Percentiles rank a stretch among this genome's conserved stretches.
phyloP scores from a whole-genome alignment of 1,140 invertebrate species.

The Hycleus cichorii region DNA sequence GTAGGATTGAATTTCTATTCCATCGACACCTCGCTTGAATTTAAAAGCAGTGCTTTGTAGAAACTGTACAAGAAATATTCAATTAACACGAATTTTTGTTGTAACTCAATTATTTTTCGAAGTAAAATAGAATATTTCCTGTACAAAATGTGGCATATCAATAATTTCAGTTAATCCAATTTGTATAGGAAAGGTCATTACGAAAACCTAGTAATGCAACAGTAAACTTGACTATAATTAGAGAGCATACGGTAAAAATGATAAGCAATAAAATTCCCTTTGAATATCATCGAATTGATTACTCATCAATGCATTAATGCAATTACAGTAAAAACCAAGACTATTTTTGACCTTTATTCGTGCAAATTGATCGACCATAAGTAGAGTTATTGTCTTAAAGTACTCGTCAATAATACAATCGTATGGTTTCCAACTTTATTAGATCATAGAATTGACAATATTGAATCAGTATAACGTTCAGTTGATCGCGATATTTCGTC shows the following conservation, averaged over 20 bases:
- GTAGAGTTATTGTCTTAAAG: too few species aligned
- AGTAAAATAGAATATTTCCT: slow-evolving; percentile 22
- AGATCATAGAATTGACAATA: slow-evolving; percentile 1
- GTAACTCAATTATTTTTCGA: neutral
- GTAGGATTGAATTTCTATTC: slow-evolving; percentile 27
- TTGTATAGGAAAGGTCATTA: slow-evolving; percentile 3
- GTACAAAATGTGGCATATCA: slow-evolving; percentile 37
- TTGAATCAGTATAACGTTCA: neutral
- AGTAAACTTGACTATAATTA: too few species aligned
- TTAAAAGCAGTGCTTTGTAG: slow-evolving; percentile 24
- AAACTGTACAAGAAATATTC: slow-evolving; percentile 23
- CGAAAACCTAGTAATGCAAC: slow-evolving; percentile 2
- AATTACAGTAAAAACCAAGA: too few species aligned
- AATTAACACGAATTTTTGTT: neutral
- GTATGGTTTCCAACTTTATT: slow-evolving; percentile 16
- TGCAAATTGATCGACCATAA: too few species aligned
- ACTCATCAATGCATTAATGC: too few species aligned
- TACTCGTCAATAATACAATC: neutral
- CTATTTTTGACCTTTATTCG: too few species aligned
- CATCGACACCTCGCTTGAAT: slow-evolving; percentile 15
- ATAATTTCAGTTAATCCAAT: slow-evolving; percentile 13
- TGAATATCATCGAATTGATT: too few species aligned
- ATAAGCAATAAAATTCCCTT: too few species aligned
- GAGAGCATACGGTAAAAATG: too few species aligned
- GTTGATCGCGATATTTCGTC: slow-evolving; percentile 4